Evolutionary conservation across 1,140 invertebrate species (phyloP).

Genomic region (Zaprionus ornatus): DNA sequence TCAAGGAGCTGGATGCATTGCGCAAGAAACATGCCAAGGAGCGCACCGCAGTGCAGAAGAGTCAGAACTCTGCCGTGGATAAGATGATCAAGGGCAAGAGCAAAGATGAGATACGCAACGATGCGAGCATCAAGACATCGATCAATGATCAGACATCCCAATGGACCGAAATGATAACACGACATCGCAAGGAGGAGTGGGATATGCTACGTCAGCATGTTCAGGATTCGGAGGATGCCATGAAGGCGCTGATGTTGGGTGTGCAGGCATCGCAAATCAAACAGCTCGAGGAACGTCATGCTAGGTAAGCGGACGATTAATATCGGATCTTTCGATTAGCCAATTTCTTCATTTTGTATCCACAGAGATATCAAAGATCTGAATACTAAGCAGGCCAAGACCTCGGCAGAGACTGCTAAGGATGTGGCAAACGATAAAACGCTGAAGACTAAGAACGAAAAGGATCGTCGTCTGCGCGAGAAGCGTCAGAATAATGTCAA

Average conservation of each 20-base stretch:
- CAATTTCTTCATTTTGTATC: background rate
- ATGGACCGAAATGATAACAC: conserved; percentile 95
- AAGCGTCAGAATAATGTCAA: conserved; percentile 99
- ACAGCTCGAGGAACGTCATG: conserved; percentile 94
- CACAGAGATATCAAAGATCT: conserved; percentile 97
- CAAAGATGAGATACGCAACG: conserved; percentile 91
- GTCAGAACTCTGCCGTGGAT: conserved; percentile 97
- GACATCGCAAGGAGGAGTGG: conserved; percentile 96
- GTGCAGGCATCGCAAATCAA: conserved; percentile 95
- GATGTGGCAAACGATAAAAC: conserved; percentile 98
- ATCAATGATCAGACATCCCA: conserved; percentile 96
- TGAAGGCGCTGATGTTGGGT: conserved; percentile 93
- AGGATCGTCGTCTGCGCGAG: conserved; percentile 95
- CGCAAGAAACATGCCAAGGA: conserved; percentile 98
- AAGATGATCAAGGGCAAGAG: conserved; percentile 97
- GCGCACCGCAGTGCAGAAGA: conserved; percentile 94
- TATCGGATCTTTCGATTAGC: background rate
- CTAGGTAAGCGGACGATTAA: conserved; percentile 86
- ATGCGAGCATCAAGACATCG: conserved; percentile 91
- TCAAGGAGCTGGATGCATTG: conserved; percentile 96
- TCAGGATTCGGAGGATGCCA: conserved; percentile 92
- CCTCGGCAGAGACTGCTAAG: conserved; percentile 98
- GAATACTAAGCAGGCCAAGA: conserved; percentile 97
- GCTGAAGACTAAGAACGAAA: conserved; percentile 98
- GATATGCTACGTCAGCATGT: conserved; percentile 92